Conservation (phyloP, 2,113 vertebrate species). For the Onychorhynchus coronatus region DNA sequence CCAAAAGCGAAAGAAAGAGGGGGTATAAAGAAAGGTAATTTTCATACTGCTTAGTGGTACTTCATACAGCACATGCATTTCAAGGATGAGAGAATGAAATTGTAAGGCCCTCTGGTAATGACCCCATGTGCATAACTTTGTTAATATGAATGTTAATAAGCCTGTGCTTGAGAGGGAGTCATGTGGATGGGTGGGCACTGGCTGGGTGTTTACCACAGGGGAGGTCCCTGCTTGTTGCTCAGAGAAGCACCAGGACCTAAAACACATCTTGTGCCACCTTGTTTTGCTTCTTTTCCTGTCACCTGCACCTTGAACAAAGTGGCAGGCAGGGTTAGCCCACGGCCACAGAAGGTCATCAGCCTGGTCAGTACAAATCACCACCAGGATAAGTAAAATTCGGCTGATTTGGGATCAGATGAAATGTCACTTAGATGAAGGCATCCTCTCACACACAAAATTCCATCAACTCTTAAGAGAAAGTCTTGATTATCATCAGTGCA, state of each 20-base stretch:
- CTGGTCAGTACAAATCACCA: neutral
- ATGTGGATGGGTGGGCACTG: neutral
- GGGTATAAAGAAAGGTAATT: neutral
- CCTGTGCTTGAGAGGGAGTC: neutral
- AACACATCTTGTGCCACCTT: neutral
- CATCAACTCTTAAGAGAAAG: neutral
- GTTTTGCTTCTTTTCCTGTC: neutral
- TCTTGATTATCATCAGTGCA: neutral
- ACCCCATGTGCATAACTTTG: neutral
- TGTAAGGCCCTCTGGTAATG: neutral
- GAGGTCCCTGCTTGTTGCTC: neutral
- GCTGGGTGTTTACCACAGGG: neutral
- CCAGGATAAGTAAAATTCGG: neutral
- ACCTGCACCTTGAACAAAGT: neutral
- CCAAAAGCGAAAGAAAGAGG: neutral
- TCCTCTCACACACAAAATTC: neutral
- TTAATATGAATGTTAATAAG: neutral
- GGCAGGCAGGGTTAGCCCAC: neutral
- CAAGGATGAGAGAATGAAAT: neutral
- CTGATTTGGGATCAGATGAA: neutral
- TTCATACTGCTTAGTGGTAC: neutral
- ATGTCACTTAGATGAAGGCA: neutral
- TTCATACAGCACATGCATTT: neutral
- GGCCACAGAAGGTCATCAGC: fast-evolving
- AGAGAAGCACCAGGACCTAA: neutral